Evolutionary conservation across 2,113 vertebrate genomes (phyloP).

Genomic region (Cavia aperea): DNA sequence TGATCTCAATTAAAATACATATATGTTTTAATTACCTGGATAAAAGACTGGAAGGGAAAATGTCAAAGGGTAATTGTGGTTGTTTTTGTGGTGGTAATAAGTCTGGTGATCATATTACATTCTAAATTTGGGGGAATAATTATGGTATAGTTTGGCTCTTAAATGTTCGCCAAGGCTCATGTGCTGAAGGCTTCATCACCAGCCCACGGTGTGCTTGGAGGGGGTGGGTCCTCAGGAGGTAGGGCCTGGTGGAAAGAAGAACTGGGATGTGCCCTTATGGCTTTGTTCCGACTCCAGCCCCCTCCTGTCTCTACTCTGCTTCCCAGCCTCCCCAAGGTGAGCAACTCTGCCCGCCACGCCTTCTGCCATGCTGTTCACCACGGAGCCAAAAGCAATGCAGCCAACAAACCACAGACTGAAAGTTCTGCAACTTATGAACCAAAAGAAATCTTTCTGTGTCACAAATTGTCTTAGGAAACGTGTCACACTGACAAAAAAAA

Average conservation of each 20-base stretch:
- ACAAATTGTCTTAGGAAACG: background rate
- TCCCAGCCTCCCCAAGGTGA: background rate
- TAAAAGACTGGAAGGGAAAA: background rate
- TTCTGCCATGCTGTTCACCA: background rate
- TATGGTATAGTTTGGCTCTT: background rate
- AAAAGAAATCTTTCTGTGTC: background rate
- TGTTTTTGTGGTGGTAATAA: background rate
- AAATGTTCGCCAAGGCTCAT: background rate
- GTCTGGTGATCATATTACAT: background rate
- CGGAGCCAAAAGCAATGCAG: background rate
- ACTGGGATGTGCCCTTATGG: background rate
- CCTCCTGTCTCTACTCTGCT: background rate
- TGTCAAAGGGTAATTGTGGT: background rate
- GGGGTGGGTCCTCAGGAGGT: background rate
- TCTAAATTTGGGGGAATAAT: background rate
- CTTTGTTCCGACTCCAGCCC: no score
- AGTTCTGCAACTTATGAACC: background rate
- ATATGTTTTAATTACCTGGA: background rate
- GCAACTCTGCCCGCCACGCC: background rate
- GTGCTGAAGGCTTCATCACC: background rate
- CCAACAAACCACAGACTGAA: background rate
- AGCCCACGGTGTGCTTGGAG: no score
- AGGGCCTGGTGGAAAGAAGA: no score
- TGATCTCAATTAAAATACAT: background rate
- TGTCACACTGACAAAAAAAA: background rate